phyloP scores from a whole-genome alignment of 2,113 vertebrate genomes.

The Fulmarus glacialis region DNA sequence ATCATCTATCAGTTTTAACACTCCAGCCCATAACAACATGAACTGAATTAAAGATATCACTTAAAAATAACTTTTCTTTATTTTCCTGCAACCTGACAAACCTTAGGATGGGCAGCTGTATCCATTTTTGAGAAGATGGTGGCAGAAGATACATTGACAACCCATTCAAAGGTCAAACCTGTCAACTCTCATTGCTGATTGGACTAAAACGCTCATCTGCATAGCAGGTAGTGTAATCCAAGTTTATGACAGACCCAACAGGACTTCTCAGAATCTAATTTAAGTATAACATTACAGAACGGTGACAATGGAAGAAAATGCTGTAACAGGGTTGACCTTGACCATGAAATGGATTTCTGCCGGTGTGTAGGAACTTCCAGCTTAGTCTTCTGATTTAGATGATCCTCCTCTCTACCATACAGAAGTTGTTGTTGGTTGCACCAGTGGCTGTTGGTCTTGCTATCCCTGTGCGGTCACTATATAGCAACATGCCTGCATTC shows the following conservation, averaged over 20 bases:
- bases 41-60: not conserved
- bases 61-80: not conserved
- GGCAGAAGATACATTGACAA: not conserved
- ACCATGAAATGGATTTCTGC: not conserved
- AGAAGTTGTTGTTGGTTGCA: not conserved
- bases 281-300: not conserved
- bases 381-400: not conserved
- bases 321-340: not conserved
- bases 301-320: not conserved
- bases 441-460: not conserved
- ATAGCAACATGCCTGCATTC: not conserved
- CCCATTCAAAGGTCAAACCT: not conserved
- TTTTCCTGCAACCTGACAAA: not conserved
- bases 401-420: not conserved
- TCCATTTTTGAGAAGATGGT: not conserved
- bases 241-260: not conserved
- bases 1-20: not conserved
- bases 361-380: not conserved
- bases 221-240: not conserved
- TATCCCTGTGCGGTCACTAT: rapidly evolving
- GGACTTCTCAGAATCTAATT: not conserved
- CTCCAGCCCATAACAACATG: not conserved
- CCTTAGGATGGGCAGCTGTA: not conserved
- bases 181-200: not conserved
- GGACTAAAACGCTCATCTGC: not conserved